Conservation (phyloP, 2,113 vertebrate genomes). For the Microtus pennsylvanicus region DNA sequence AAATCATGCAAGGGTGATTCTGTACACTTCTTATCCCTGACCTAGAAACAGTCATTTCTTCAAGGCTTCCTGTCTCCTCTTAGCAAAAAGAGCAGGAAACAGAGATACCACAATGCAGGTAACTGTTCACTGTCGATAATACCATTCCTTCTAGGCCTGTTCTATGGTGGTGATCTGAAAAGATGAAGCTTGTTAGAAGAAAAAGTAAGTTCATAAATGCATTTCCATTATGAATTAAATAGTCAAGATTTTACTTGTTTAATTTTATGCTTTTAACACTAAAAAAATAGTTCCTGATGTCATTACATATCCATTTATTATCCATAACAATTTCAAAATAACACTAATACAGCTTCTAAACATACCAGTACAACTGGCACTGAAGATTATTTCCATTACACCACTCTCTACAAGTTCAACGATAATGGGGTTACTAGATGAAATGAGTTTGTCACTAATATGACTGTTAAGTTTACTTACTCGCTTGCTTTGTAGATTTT, state of each 20-base stretch:
- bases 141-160: not conserved
- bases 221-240: not conserved
- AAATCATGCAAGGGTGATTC: not conserved
- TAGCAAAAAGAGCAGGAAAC: not conserved
- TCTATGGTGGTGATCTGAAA: not conserved
- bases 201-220: not conserved
- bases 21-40: not conserved
- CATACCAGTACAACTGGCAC: not conserved
- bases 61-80: not conserved
- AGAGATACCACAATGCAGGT: not conserved
- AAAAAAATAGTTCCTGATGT: not conserved
- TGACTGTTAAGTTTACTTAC: not conserved
- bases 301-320: not conserved
- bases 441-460: not conserved
- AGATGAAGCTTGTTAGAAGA: not conserved
- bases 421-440: not conserved
- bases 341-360: not conserved
- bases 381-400: not conserved
- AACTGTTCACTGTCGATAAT: not conserved
- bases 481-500: not conserved
- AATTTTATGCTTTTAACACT: not conserved
- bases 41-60: not conserved
- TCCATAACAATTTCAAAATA: conserved; percentile 35
- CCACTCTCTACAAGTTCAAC: not conserved
- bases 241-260: not conserved